Base-by-base conservation (phyloP, 2,113 vertebrate genomes). In the Ciconia maguari region DNA sequence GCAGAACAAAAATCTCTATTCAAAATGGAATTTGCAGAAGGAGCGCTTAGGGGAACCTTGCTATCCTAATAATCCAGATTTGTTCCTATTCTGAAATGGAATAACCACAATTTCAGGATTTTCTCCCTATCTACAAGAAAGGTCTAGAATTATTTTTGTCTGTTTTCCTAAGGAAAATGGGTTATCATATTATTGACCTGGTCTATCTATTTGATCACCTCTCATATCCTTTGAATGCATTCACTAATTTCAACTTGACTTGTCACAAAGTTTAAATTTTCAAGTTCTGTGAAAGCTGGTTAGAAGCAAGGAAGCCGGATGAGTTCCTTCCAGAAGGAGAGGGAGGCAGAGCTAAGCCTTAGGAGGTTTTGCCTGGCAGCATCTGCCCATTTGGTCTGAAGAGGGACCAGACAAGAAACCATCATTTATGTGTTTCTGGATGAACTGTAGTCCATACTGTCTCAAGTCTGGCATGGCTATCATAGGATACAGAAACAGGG, bases 361-460 rank as follows among this genome's bases (percentile, higher is more conserved):
- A 41, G 16, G 24, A 80, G 30, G 22, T 58, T 90, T 90, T 72
- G 4, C 25, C 21, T 30, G 24, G 16, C 25, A 82, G 29, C 36
- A 91, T 22, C 46, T 89, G 2, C 5, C 26, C 1, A 1, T 41
- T 90, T 1, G 1, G 6, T 79, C 30, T 58, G 71, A 77, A 90
- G 34, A 90, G 8, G 6, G 7, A 70, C 4, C 16, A 57, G 57
- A 60, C 14, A 72, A 83, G 38, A 80, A 58, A 30, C 4, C 7
- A 49, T 15, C 20, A 13, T 46, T 71, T 61, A 18, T 4, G 6
- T 8, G 7, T 72, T 49, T 75, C 60, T 91, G 46, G 13, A n/a
- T 77, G 46, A 62, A 54, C 16, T 0, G 0, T 17, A 36, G 25
- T n/a, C 26, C 22, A 0, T 36, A 30, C 11, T 41, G 13, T 83